Conservation (phyloP, 2,113 vertebrate species). For the Syngnathus floridae region DNA sequence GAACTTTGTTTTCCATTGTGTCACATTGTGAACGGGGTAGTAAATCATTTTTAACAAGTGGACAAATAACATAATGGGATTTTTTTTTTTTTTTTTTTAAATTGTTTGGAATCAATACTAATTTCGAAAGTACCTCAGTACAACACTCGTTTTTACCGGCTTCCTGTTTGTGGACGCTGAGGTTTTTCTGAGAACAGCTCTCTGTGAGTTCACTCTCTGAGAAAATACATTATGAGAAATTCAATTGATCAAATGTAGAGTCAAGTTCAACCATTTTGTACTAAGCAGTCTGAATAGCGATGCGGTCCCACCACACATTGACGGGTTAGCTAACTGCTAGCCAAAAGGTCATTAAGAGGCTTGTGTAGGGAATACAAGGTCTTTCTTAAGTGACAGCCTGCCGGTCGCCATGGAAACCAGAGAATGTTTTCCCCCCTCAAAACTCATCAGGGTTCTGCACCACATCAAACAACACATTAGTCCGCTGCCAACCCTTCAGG, state of each 20-base stretch:
- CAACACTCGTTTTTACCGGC: conserved; percentile 4
- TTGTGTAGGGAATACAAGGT: background rate
- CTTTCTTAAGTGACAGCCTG: conserved; percentile 48
- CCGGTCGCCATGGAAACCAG: conserved; percentile 58
- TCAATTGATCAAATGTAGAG: background rate
- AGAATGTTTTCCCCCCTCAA: conserved; percentile 56
- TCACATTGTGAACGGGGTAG: background rate
- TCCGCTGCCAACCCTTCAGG: conserved; percentile 56
- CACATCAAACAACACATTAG: conserved; percentile 62
- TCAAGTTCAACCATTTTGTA: background rate
- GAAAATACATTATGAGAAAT: background rate
- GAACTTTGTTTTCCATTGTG: background rate
- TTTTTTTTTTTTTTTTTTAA: too few species aligned
- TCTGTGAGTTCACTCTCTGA: background rate
- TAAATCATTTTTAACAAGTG: too few species aligned
- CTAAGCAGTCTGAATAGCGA: background rate
- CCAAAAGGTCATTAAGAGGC: conserved; percentile 9
- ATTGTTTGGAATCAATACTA: too few species aligned
- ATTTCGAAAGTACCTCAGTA: background rate
- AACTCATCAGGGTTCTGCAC: conserved; percentile 39
- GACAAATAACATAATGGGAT: too few species aligned
- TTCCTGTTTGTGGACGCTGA: conserved; percentile 58
- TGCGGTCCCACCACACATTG: too few species aligned
- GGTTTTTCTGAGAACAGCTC: conserved; percentile 48
- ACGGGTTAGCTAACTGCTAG: too few species aligned